Base-by-base conservation (phyloP, 2,113 vertebrate species). In the Myiagra hebetior region DNA sequence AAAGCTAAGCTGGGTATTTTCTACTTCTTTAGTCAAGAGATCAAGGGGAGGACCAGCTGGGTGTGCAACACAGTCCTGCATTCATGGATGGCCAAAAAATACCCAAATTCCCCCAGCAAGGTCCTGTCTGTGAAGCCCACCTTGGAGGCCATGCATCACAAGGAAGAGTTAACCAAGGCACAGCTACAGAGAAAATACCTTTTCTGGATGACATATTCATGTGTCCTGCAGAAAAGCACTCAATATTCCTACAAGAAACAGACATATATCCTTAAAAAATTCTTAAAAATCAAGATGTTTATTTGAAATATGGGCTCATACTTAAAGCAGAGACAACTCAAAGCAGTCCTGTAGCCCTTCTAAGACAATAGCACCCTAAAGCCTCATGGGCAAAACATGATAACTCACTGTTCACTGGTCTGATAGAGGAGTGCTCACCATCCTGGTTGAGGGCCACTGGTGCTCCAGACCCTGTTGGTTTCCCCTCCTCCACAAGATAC, bases 381-480 rank as follows among this genome's bases (percentile, higher is more conserved):
- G 63, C 12, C 15, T 57, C 22, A 31, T 28, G 19, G 60, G 31
- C 1, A 2, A 76, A 35, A 10, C 33, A 73, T 4, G 13, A 7
- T 21, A 86, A 39, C 27, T 47, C n/a, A 4, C 14, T 2, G 0
- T 15, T 57, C 30, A n/a, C 56, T 39, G 8, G 27, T 64, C 35
- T 42, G 23, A 52, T 3, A 1, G 0, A 49, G 35, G 28, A 53
- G 41, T 3, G 1, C 26, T 67, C 30, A 37, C 9, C n/a, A 31
- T 13, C 6, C 42, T 28, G 26, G 22, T 3, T 1, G 1, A 78
- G 14, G 31, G 21, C 11, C 37, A 23, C 22, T 27, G 18, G 33
- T 49, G 63, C 23, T 72, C 14, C 50, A 64, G 21, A 67, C 9
- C 9, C 26, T 49, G 7, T 3, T 63, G 26, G 22, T 46, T 91